These are phyloP conservation scores for Samia ricini DNA, from an alignment of 1,140 invertebrate genomes.

Conservation along the genomic window DNA sequence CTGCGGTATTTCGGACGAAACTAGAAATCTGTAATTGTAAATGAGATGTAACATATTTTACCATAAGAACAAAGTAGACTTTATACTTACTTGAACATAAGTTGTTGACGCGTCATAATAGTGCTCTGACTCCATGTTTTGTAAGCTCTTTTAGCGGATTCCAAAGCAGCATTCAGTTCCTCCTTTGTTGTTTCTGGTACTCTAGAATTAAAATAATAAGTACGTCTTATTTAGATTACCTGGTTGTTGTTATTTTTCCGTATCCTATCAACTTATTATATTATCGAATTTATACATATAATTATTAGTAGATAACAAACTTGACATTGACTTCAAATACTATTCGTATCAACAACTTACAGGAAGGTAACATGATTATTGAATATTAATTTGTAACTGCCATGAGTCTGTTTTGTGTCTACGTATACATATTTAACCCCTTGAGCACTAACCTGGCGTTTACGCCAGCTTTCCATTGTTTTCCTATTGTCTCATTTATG, in stretches of 20 bases:
- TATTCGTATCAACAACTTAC: background rate
- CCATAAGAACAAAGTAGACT: too few relatives aligned
- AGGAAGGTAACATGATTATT: too few relatives aligned
- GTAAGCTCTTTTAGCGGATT: constrained; percentile 88
- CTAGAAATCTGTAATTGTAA: too few relatives aligned
- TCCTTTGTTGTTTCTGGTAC: constrained; percentile 94
- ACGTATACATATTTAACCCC: too few relatives aligned
- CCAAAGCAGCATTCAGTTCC: constrained; percentile 96
- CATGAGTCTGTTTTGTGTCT: too few relatives aligned
- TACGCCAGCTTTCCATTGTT: too few relatives aligned
- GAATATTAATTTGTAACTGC: too few relatives aligned
- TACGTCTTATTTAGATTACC: background rate
- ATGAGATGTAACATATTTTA: too few relatives aligned
- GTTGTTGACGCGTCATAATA: constrained; percentile 94
- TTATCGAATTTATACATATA: background rate
- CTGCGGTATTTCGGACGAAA: too few relatives aligned
- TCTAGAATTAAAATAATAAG: constrained; percentile 56
- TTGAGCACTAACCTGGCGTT: too few relatives aligned
- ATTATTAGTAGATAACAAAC: background rate
- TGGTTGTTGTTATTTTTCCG: background rate
- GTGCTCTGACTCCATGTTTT: constrained; percentile 94
- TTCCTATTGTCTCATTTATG: too few relatives aligned
- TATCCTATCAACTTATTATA: background rate
- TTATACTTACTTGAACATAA: constrained; percentile 92
- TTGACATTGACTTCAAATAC: background rate